Percentiles rank a stretch among this genome's conserved stretches.
phyloP scores from a whole-genome alignment of 2,888 invertebrate species.

The Rhabditoides inermis region DNA sequence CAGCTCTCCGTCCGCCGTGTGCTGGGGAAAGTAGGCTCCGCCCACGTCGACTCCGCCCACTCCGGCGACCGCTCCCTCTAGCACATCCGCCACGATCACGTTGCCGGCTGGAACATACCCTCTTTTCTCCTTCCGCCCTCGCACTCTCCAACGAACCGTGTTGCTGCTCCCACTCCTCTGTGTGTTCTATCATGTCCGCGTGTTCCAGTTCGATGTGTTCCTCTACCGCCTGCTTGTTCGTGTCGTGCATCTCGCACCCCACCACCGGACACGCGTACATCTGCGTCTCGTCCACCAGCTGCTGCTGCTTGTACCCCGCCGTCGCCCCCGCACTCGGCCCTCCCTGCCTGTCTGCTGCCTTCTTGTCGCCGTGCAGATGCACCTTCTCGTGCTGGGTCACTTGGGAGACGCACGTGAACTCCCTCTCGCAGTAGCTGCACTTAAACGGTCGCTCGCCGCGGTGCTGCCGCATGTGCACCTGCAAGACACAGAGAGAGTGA shows the following conservation, averaged over 20 bases:
- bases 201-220: too few relatives aligned
- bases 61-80: background rate
- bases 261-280: background rate
- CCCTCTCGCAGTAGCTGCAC: slow-evolving; percentile 25
- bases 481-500: background rate
- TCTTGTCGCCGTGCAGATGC: background rate
- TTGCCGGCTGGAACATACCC: too few relatives aligned
- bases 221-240: too few relatives aligned
- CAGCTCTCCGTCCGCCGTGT: background rate
- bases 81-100: background rate
- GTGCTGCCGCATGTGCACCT: slow-evolving; percentile 23
- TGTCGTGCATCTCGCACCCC: too few relatives aligned
- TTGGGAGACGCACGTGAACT: slow-evolving; percentile 12
- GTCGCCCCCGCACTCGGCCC: background rate
- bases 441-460: slow-evolving; percentile 26
- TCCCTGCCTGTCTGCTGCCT: background rate
- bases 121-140: too few relatives aligned
- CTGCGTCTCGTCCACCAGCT: background rate
- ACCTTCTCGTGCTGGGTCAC: slow-evolving; percentile 23
- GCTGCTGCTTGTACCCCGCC: background rate
- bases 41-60: background rate
- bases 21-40: background rate
- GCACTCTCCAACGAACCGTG: too few relatives aligned
- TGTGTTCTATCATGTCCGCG: too few relatives aligned
- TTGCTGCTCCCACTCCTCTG: too few relatives aligned